Base-by-base conservation (phyloP, 2,113 vertebrate genomes). In the Manacus vitellinus region DNA sequence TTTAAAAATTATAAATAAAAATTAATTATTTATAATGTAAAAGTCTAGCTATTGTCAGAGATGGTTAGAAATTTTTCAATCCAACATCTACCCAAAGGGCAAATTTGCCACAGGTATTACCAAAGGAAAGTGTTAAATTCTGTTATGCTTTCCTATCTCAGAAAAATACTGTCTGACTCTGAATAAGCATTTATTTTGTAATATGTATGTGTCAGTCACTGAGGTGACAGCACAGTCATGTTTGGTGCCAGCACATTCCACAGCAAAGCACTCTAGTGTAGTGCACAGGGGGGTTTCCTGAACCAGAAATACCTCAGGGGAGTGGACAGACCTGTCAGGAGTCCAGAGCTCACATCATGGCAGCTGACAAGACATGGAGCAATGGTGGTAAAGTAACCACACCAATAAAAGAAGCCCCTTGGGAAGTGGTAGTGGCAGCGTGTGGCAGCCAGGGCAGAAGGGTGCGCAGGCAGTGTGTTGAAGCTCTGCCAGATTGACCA, bases 321-420 rank as follows among this genome's bases (percentile, higher is more conserved):
- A 28, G 5, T 9, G 27, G 18, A 44, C 8, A 58, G 33, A 37
- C 37, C 59, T 51, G 9, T 6, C 44, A 44, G 44, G 12, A 73
- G 12, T 61, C 59, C 35, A 31, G 31, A 81, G 37, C 22, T 51
- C 1, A 0, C 4, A 13, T 37, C 0, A 0, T 9, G 18, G 37
- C 18, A 66, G 31, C 18, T 23, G 52, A 30, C 43, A 73, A 51
- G 43, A 37, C 8, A 37, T 7, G 9, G 25, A 73, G 9, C 7
- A 65, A 3, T 23, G 8, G 15, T 16, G 14, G 11, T 8, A 18
- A 56, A 27, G 7, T 3, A 11, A 7, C 7, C 13, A 4, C 11
- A 66, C 24, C 21, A 9, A 18, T 22, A 51, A 58, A 58, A 74
- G 18, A 37, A 73, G 8, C 5, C 31, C 6, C 27, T 23, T 27